Conservation (phyloP, 1,140 invertebrate species). For the Pseudachorutes palmiensis region DNA sequence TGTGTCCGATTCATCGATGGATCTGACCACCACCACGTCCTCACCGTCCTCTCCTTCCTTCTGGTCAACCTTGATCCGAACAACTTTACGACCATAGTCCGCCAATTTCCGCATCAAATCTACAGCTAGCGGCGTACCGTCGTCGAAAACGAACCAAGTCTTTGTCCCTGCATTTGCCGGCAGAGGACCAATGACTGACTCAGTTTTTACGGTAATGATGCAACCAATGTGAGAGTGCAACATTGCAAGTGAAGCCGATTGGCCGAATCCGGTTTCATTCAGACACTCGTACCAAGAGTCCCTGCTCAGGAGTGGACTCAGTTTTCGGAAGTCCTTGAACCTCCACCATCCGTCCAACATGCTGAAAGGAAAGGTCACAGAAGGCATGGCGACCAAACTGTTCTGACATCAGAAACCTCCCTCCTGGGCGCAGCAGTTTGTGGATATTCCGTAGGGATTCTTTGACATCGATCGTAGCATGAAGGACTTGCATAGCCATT, state of each 20-base stretch:
- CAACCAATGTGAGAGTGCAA: neutral
- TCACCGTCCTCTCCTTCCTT: neutral
- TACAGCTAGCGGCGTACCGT: neutral
- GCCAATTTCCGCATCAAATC: neutral
- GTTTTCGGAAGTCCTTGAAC: slow-evolving; percentile 14
- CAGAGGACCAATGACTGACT: too few relatives aligned
- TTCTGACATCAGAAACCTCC: neutral
- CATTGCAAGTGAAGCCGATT: neutral
- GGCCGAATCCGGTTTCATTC: neutral
- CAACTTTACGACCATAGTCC: neutral
- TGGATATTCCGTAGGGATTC: slow-evolving; percentile 14
- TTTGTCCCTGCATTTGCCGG: too few relatives aligned
- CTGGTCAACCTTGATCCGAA: neutral
- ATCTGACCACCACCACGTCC: too few relatives aligned
- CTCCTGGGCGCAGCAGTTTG: neutral
- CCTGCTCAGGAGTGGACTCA: neutral
- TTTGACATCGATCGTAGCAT: slow-evolving; percentile 16
- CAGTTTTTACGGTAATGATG: slow-evolving; percentile 5
- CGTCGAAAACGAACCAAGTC: slow-evolving; percentile 17
- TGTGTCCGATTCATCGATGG: too few relatives aligned
- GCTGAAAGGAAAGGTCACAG: neutral
- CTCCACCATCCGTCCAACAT: slow-evolving; percentile 17
- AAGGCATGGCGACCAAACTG: neutral
- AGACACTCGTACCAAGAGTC: neutral
- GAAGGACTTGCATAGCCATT: slow-evolving; percentile 17